Conservation (phyloP, 2,797 vertebrate genomes). For the Spatula versicolor region DNA sequence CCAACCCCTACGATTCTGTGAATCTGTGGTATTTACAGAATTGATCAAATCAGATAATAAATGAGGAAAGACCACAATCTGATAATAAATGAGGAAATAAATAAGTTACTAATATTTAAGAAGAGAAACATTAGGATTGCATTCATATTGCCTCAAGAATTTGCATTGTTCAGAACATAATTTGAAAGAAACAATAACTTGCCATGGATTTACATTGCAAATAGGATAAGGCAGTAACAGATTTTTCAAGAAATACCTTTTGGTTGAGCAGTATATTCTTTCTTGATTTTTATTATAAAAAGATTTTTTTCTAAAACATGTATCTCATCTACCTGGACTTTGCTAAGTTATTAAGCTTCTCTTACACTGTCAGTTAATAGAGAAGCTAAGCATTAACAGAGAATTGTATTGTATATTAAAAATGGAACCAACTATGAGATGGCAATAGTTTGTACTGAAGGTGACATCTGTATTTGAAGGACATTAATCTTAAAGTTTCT, state of each 20-base stretch:
- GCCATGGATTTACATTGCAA: background rate
- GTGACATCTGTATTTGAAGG: background rate
- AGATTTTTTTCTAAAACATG: background rate
- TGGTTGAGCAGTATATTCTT: background rate
- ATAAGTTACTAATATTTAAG: background rate
- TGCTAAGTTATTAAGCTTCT: background rate
- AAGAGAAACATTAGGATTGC: background rate
- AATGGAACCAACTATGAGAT: background rate
- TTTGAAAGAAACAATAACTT: background rate
- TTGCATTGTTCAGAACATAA: background rate
- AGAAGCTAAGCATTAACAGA: background rate
- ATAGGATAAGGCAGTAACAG: background rate
- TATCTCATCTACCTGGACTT: background rate
- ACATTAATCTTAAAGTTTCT: background rate
- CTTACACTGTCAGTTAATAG: background rate
- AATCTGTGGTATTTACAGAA: background rate
- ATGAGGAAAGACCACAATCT: background rate
- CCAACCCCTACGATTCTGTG: no score
- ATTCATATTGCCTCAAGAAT: background rate
- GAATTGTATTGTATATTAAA: background rate
- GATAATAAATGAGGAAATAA: background rate
- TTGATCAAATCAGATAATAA: background rate
- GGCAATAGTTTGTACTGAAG: background rate
- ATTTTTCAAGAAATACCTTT: background rate
- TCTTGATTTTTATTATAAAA: background rate